A percentile compares a stretch with the other conserved stretches of the same genome.
Evolutionary conservation across 2,797 vertebrate genomes (phyloP).

Genomic region (Scyliorhinus canicula): DNA sequence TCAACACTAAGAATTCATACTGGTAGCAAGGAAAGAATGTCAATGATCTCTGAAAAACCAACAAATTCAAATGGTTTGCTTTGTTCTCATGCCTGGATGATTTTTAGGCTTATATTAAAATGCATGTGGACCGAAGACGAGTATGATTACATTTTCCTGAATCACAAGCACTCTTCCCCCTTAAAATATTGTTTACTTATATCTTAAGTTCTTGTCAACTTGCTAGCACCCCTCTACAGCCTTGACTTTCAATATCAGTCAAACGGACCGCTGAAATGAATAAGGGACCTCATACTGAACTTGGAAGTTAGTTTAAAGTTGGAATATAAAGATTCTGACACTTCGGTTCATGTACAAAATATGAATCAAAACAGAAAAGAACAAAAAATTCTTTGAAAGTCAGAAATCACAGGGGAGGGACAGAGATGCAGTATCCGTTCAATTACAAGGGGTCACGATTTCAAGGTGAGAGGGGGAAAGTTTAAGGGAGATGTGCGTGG

Average conservation of each 20-base stretch:
- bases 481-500: no score
- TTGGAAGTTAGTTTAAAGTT: no score
- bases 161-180: neutral
- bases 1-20: neutral
- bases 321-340: no score
- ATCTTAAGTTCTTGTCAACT: neutral
- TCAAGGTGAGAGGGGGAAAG: no score
- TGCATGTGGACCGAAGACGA: neutral
- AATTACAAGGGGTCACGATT: no score
- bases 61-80: neutral
- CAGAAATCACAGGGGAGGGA: neutral
- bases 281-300: neutral
- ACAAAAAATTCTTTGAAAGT: no score
- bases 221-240: neutral
- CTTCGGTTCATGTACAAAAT: neutral
- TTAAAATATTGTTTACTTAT: neutral
- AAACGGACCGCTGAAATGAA: no score
- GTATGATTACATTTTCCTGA: neutral
- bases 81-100: neutral
- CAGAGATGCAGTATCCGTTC: no score
- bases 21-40: neutral
- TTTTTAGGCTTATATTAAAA: neutral
- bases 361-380: neutral
- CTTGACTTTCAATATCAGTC: neutral
- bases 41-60: neutral